phyloP scores from a whole-genome alignment of 2,888 invertebrate genomes.

The Eristalinus aeneus region DNA sequence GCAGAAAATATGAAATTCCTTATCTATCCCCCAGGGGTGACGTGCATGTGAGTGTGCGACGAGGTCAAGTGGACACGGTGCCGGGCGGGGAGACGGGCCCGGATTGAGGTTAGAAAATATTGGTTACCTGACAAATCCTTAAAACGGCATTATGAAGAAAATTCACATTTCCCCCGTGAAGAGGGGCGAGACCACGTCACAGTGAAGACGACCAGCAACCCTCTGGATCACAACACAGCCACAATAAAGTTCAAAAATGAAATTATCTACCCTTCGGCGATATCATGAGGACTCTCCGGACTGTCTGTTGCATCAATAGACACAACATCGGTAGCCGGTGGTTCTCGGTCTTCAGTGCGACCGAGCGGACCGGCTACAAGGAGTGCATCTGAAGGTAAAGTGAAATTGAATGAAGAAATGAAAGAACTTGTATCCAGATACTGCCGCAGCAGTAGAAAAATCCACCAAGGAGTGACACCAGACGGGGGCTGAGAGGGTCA shows the following conservation, averaged over 20 bases:
- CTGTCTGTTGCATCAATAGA: conserved; percentile 68
- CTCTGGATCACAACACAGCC: conserved; percentile 52
- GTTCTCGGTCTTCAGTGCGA: not conserved
- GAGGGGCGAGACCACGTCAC: not conserved
- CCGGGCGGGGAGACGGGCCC: conserved; percentile 33
- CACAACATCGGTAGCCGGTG: not conserved
- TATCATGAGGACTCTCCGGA: conserved; percentile 62
- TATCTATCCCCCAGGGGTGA: conserved; percentile 53
- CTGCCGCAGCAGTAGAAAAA: conserved; percentile 39
- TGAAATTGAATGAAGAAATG: conserved; percentile 68
- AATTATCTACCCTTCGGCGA: conserved; percentile 68
- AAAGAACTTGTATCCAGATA: conserved; percentile 52
- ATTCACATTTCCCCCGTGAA: conserved; percentile 55
- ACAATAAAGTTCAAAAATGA: conserved; percentile 70
- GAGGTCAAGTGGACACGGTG: conserved; percentile 28
- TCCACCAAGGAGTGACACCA: conserved; percentile 9
- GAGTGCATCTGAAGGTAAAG: conserved; percentile 66
- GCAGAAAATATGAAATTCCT: conserved; percentile 71
- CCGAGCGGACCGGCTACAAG: conserved; percentile 24
- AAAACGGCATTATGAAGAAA: conserved; percentile 69
- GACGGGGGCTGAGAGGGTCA: not conserved
- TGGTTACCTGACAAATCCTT: conserved; percentile 71
- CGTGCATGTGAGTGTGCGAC: conserved; percentile 11
- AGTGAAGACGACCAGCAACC: conserved; percentile 50
- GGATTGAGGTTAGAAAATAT: conserved; percentile 71